A percentile compares a stretch with the other conserved stretches of the same genome.
Evolutionary conservation across 2,797 vertebrate species (phyloP).

Genomic region (Garrulus glandarius): DNA sequence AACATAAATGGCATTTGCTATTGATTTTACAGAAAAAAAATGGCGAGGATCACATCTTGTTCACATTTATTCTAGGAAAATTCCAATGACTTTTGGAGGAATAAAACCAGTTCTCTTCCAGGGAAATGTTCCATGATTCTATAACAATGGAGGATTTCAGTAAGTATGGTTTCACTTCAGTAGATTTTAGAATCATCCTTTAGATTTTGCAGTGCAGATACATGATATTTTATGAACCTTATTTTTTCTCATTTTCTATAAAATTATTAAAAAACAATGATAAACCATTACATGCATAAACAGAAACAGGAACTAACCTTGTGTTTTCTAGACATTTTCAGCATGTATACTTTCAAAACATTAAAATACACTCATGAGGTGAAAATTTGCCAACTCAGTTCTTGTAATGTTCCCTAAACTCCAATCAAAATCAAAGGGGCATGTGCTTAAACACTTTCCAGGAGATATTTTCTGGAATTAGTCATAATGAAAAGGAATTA

Average conservation of each 20-base stretch:
- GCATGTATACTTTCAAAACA: not conserved
- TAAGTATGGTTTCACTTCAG: not conserved
- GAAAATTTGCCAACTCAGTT: not conserved
- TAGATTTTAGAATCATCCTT: not conserved
- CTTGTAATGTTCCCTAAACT: not conserved
- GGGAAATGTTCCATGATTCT: not conserved
- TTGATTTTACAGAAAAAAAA: not conserved
- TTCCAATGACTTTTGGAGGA: not conserved
- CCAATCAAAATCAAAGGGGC: not conserved
- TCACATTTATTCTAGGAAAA: conserved; percentile 16
- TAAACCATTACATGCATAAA: not conserved
- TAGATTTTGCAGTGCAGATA: not conserved
- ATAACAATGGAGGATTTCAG: not conserved
- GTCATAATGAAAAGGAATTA: conserved; percentile 28
- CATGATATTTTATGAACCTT: not conserved
- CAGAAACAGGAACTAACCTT: not conserved
- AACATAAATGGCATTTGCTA: not conserved
- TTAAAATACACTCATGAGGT: not conserved
- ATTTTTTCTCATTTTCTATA: not conserved
- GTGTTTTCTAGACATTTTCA: not conserved
- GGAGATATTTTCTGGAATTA: not conserved
- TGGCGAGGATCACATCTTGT: not conserved
- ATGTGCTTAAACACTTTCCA: not conserved
- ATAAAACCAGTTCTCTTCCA: not conserved
- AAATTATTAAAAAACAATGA: not conserved